Conservation (phyloP, 92 coral and sea anemone genomes). For the Meandrina meandrites region DNA sequence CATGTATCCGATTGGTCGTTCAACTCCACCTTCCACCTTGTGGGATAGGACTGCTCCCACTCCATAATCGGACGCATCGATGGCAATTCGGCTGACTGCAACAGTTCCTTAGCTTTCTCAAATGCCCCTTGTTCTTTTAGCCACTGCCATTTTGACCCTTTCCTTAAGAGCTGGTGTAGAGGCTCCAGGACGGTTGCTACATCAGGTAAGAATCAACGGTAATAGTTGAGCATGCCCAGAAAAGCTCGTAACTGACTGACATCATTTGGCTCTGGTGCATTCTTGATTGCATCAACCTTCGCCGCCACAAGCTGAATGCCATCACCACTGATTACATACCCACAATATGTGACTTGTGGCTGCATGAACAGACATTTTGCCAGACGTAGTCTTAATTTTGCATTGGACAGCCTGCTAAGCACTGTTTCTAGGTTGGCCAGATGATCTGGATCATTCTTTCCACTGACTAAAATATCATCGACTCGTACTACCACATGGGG, state of each 20-base stretch:
- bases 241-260: slow-evolving; percentile 63
- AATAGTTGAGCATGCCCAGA: slow-evolving; percentile 62
- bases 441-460: slow-evolving; percentile 52
- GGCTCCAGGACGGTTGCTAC: slow-evolving; percentile 38
- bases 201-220: slow-evolving; percentile 46
- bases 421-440: slow-evolving; percentile 46
- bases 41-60: slow-evolving; percentile 58
- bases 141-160: slow-evolving; percentile 40
- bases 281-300: slow-evolving; percentile 62
- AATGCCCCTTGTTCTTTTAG: slow-evolving; percentile 41
- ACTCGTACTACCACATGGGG: slow-evolving; percentile 48
- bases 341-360: slow-evolving; percentile 51
- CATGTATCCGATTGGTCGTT: slow-evolving; percentile 50
- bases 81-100: slow-evolving; percentile 52
- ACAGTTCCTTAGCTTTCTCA: slow-evolving; percentile 46
- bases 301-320: slow-evolving; percentile 63
- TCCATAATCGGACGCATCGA: slow-evolving; percentile 58
- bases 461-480: slow-evolving; percentile 58
- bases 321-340: slow-evolving; percentile 48
- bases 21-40: slow-evolving; percentile 42
- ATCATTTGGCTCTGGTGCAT: slow-evolving; percentile 61
- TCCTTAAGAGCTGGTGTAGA: slow-evolving; percentile 47
- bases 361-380: slow-evolving; percentile 58
- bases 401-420: slow-evolving; percentile 34
- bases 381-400: slow-evolving; percentile 38